Evolutionary conservation across 2,888 invertebrate genomes (phyloP).

Genomic region (Eudasyphora cyanicolor): DNA sequence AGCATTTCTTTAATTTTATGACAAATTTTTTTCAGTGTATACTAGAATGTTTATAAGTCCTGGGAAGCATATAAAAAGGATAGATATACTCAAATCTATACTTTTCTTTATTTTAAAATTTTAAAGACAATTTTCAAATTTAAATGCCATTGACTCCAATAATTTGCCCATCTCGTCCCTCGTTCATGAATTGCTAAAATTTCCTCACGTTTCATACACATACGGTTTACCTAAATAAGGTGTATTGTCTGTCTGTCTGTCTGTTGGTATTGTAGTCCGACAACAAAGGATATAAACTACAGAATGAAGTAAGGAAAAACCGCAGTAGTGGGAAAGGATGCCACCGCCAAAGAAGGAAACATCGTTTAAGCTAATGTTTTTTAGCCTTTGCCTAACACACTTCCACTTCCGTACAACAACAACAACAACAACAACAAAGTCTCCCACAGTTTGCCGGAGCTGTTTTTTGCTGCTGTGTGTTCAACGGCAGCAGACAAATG

Average conservation of each 20-base stretch:
- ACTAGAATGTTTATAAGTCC: too few species aligned
- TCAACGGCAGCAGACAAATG: conserved; percentile 26
- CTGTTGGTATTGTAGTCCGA: not conserved
- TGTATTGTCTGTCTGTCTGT: not conserved
- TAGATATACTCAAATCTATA: not conserved
- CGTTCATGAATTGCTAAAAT: not conserved
- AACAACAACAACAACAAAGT: too few species aligned
- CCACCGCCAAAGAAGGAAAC: not conserved
- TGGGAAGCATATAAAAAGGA: too few species aligned
- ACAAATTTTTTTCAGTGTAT: too few species aligned
- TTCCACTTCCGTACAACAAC: not conserved
- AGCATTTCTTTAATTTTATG: too few species aligned
- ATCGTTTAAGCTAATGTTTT: conserved; percentile 41
- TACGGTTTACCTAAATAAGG: not conserved
- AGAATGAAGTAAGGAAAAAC: not conserved
- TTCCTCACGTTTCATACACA: not conserved
- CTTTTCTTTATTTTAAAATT: not conserved
- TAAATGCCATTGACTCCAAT: not conserved
- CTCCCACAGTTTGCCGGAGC: not conserved
- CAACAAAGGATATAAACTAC: not conserved
- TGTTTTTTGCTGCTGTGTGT: not conserved
- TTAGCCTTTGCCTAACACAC: not conserved
- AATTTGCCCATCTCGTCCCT: not conserved
- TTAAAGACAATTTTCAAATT: too few species aligned
- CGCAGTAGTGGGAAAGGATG: conserved; percentile 1